A percentile compares a stretch with the other conserved stretches of the same genome.
Evolutionary conservation across 2,113 vertebrate genomes (phyloP).

Genomic region (Rallus limicola): DNA sequence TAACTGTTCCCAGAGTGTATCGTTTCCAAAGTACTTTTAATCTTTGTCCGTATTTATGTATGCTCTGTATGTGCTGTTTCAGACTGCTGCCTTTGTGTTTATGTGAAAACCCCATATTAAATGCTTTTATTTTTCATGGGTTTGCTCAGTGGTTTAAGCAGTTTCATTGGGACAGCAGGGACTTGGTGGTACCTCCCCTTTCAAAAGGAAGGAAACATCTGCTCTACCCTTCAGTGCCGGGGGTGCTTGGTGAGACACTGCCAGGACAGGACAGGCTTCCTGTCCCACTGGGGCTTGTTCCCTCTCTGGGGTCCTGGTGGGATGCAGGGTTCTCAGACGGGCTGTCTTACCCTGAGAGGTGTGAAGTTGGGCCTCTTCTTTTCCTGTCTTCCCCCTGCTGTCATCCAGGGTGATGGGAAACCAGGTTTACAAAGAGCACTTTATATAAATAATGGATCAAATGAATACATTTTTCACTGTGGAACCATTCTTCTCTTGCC

Average conservation of each 20-base stretch:
- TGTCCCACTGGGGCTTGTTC: neutral
- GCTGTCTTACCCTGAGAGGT: neutral
- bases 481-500: constrained; percentile 51
- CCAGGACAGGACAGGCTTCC: neutral
- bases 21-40: constrained; percentile 41
- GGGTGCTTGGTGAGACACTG: neutral
- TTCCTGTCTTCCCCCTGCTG: constrained; percentile 50
- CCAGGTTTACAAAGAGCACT: constrained; percentile 65
- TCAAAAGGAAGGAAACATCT: neutral
- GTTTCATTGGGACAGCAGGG: neutral
- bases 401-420: constrained; percentile 54
- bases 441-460: constrained; percentile 74
- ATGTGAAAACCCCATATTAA: constrained; percentile 60
- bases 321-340: neutral
- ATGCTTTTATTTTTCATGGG: constrained; percentile 65
- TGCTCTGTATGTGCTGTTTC: constrained; percentile 22
- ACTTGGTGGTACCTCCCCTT: neutral
- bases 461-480: constrained; percentile 61
- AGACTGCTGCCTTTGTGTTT: constrained; percentile 44
- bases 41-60: constrained; percentile 59
- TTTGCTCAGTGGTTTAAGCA: neutral
- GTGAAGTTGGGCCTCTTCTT: constrained; percentile 29
- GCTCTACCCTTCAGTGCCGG: neutral
- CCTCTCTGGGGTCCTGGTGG: neutral
- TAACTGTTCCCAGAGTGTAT: constrained; percentile 39